Conservation (phyloP, 2,113 vertebrate genomes). For the Lanius ludovicianus region DNA sequence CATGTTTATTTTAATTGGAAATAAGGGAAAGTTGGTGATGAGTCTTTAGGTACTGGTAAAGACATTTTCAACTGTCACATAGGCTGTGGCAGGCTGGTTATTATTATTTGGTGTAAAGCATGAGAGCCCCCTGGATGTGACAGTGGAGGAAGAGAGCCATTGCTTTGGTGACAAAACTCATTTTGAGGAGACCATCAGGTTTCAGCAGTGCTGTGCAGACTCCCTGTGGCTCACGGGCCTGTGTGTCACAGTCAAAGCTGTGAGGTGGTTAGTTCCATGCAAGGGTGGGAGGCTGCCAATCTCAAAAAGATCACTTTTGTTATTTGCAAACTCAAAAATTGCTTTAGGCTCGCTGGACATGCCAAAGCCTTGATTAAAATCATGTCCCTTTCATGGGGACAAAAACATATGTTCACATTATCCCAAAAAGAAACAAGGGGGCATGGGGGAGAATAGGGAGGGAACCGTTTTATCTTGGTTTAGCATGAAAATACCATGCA, state of each 20-base stretch:
- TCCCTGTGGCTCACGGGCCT: not conserved
- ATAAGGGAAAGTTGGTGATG: not conserved
- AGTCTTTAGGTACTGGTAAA: not conserved
- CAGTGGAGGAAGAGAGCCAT: not conserved
- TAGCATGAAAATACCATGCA: constrained; percentile 45
- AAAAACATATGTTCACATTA: constrained; percentile 50
- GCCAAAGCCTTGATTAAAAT: constrained; percentile 66
- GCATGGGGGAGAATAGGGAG: not conserved
- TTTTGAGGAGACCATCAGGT: not conserved
- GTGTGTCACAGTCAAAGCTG: not conserved
- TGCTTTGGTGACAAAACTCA: not conserved
- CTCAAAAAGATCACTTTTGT: constrained; percentile 5
- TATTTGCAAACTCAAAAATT: constrained; percentile 34
- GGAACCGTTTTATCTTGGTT: constrained; percentile 47
- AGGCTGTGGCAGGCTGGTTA: not conserved
- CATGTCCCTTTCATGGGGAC: constrained; percentile 21
- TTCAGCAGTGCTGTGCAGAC: not conserved
- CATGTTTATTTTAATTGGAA: not conserved
- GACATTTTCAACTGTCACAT: not conserved
- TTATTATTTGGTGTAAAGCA: not conserved
- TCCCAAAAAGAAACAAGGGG: constrained; percentile 16
- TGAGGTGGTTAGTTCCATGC: not conserved
- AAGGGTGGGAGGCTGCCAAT: not conserved
- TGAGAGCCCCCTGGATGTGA: not conserved
- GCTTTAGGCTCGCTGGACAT: constrained; percentile 6